These are phyloP conservation scores for Chelon auratus DNA, from an alignment of 2,797 vertebrate genomes.

Conservation along the genomic window DNA sequence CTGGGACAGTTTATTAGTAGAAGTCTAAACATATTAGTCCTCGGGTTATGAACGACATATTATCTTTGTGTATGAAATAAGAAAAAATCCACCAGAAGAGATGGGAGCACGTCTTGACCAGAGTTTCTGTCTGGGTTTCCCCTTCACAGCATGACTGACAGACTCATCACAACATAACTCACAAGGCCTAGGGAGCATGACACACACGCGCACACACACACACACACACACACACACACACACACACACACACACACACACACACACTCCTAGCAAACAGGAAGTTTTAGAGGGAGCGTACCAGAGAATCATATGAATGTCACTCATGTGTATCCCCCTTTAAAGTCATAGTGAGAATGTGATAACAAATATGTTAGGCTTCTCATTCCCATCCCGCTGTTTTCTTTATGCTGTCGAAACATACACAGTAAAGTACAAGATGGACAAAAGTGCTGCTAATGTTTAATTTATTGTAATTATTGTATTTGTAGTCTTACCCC, in stretches of 20 bases:
- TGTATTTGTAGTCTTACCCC: too few relatives aligned
- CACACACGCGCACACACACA: constrained; percentile 1
- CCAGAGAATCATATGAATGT: constrained; percentile 26
- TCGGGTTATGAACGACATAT: too few relatives aligned
- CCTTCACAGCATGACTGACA: constrained; percentile 27
- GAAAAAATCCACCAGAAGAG: background rate
- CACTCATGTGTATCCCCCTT: background rate
- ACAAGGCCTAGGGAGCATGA: constrained; percentile 23
- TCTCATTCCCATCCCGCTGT: too few relatives aligned
- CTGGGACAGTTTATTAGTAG: too few relatives aligned
- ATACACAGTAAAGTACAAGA: too few relatives aligned
- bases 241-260: background rate
- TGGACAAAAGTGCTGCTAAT: too few relatives aligned
- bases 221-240: background rate
- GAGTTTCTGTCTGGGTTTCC: constrained; percentile 29
- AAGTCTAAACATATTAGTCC: too few relatives aligned
- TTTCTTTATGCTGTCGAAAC: too few relatives aligned
- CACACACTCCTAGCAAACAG: constrained; percentile 14
- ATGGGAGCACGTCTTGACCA: constrained; percentile 9
- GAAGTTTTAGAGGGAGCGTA: constrained; percentile 17
- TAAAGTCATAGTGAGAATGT: background rate
- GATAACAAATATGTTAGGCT: background rate
- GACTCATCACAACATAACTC: constrained; percentile 43
- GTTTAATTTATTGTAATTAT: too few relatives aligned
- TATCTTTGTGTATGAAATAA: too few relatives aligned